phyloP scores from a whole-genome alignment of 2,888 invertebrate species.

The Furcula furcula region DNA sequence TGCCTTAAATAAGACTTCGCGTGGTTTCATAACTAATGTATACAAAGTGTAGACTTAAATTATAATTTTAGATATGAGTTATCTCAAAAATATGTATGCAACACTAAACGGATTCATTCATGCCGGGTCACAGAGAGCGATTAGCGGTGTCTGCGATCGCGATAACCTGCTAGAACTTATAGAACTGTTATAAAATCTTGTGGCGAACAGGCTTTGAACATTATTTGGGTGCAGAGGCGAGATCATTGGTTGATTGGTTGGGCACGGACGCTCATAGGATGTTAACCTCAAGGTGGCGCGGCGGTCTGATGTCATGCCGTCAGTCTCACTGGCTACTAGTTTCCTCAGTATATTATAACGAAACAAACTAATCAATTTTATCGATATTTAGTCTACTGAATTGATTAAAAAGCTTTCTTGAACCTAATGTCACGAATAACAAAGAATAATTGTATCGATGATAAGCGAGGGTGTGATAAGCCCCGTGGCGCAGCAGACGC shows the following conservation, averaged over 20 bases:
- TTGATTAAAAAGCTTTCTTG: no score
- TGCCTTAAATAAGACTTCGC: background rate
- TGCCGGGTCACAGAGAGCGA: conserved; percentile 9
- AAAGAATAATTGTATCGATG: no score
- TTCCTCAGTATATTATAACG: no score
- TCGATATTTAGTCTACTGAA: no score
- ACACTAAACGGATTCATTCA: conserved; percentile 21
- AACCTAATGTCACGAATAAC: no score
- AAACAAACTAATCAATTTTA: no score
- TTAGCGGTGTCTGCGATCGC: conserved; percentile 25
- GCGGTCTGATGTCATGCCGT: conserved; percentile 63
- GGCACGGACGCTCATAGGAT: conserved; percentile 58
- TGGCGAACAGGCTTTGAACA: conserved; percentile 51
- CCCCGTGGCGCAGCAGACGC: no score
- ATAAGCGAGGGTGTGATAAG: no score
- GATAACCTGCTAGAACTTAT: conserved; percentile 31
- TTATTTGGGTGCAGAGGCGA: conserved; percentile 50
- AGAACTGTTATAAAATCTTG: conserved; percentile 38
- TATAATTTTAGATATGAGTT: no score
- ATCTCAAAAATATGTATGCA: no score
- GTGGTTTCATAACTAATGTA: background rate
- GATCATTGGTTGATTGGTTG: conserved; percentile 53
- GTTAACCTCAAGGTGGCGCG: conserved; percentile 58
- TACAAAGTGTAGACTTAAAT: no score
- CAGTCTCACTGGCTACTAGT: conserved; percentile 32